Evolutionary conservation across 35 echinoderm and acorn worm species (phyloP).

Genomic region (Holothuria glaberrima): DNA sequence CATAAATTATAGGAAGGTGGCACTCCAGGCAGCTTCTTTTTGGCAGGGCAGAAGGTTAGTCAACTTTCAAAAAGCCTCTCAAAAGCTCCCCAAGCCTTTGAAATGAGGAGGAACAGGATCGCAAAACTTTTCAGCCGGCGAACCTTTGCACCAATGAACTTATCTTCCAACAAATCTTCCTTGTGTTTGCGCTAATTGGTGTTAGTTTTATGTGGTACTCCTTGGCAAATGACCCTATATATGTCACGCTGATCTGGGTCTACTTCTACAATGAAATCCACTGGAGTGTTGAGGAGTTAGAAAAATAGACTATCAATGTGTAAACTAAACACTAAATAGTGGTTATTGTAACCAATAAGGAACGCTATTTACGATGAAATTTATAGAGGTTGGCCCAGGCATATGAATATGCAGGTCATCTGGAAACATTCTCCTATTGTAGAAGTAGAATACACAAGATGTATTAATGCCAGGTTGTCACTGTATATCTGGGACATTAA

Average conservation of each 20-base stretch:
- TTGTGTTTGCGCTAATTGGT: slow-evolving; percentile 54
- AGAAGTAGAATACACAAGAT: background rate
- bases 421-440: slow-evolving; percentile 3
- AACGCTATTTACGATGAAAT: too few relatives aligned
- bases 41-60: too few relatives aligned
- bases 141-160: slow-evolving; percentile 44
- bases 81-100: too few relatives aligned
- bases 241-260: slow-evolving; percentile 21
- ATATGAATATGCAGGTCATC: too few relatives aligned
- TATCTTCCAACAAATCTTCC: slow-evolving; percentile 36
- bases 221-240: slow-evolving; percentile 36
- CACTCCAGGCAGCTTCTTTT: too few relatives aligned
- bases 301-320: background rate
- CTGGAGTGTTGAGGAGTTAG: slow-evolving; percentile 44
- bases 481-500: slow-evolving; percentile 33
- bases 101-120: too few relatives aligned
- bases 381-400: too few relatives aligned
- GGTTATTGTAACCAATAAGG: background rate
- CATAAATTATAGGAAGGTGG: too few relatives aligned
- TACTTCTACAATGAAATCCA: slow-evolving; percentile 43
- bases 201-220: slow-evolving; percentile 36
- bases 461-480: background rate
- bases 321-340: slow-evolving; percentile 1
- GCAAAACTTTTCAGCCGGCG: background rate
- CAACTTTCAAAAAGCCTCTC: too few relatives aligned